phyloP scores from a whole-genome alignment of 2,797 vertebrate genomes.

The Malacoraja senta region DNA sequence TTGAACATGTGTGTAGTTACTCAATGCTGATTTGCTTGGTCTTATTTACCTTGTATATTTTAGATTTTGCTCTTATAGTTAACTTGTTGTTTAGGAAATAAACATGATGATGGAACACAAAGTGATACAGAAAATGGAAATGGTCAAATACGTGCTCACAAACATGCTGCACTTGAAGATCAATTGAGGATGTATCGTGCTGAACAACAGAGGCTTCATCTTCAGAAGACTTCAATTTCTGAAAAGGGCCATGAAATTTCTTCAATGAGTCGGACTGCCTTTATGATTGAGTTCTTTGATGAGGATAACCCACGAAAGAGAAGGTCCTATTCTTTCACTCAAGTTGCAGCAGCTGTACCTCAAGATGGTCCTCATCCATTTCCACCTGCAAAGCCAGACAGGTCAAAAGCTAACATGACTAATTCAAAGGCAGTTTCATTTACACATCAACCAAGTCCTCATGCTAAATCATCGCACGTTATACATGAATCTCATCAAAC shows the following conservation, averaged over 20 bases:
- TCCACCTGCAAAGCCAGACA: conserved; percentile 68
- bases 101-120: conserved; percentile 93
- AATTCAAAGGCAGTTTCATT: conserved; percentile 44
- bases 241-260: conserved; percentile 60
- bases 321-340: conserved; percentile 86
- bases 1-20: neutral
- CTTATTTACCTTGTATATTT: neutral
- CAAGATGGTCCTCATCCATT: conserved; percentile 72
- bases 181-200: conserved; percentile 72
- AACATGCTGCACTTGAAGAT: conserved; percentile 74
- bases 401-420: conserved; percentile 43
- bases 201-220: conserved; percentile 62
- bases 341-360: conserved; percentile 60
- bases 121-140: conserved; percentile 89
- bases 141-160: conserved; percentile 74
- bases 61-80: conserved; percentile 39
- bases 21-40: neutral
- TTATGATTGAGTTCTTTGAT: conserved; percentile 90
- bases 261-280: conserved; percentile 71
- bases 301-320: conserved; percentile 86
- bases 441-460: conserved; percentile 55
- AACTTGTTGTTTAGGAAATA: conserved; percentile 71
- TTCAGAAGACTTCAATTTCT: conserved; percentile 51
- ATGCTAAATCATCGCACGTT: conserved; percentile 58
- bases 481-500: conserved; percentile 49